Evolutionary conservation across 2,888 invertebrate genomes (phyloP).

Genomic region (Eupeodes latifasciatus): DNA sequence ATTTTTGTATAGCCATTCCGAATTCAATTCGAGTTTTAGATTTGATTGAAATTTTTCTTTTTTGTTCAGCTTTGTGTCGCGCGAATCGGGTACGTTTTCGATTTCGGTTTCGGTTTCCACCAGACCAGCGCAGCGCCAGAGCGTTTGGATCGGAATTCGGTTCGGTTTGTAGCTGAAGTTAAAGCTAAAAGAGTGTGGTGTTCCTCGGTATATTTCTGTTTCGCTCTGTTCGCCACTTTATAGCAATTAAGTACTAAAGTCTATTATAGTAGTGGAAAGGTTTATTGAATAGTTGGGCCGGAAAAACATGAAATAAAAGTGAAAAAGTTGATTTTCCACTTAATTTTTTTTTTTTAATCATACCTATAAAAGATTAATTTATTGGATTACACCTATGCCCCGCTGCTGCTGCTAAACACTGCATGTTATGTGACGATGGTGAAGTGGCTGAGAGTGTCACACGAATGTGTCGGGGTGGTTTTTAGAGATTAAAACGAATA

Average conservation of each 20-base stretch:
- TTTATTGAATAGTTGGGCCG: slow-evolving; percentile 59
- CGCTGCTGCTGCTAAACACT: background rate
- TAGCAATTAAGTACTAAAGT: slow-evolving; percentile 62
- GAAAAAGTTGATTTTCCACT: slow-evolving; percentile 75
- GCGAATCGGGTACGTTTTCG: slow-evolving; percentile 42
- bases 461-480: slow-evolving; percentile 65
- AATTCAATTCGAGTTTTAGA: slow-evolving; percentile 56
- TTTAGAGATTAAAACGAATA: slow-evolving; percentile 48
- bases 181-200: background rate
- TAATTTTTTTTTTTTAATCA: slow-evolving; percentile 32
- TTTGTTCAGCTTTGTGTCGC: slow-evolving; percentile 53
- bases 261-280: slow-evolving; percentile 42
- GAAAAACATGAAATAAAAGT: slow-evolving; percentile 76
- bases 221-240: slow-evolving; percentile 48
- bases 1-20: slow-evolving; percentile 40
- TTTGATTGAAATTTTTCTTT: slow-evolving; percentile 17
- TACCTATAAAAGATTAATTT: slow-evolving; percentile 46
- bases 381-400: slow-evolving; percentile 63
- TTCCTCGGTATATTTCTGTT: slow-evolving; percentile 53
- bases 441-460: slow-evolving; percentile 55
- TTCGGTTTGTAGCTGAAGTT: background rate
- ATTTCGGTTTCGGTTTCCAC: background rate
- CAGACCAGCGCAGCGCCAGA: too few relatives aligned
- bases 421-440: slow-evolving; percentile 22
- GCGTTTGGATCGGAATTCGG: background rate